phyloP scores from a whole-genome alignment of 2,888 invertebrate species.

The Scelioninae gen. 1 region DNA sequence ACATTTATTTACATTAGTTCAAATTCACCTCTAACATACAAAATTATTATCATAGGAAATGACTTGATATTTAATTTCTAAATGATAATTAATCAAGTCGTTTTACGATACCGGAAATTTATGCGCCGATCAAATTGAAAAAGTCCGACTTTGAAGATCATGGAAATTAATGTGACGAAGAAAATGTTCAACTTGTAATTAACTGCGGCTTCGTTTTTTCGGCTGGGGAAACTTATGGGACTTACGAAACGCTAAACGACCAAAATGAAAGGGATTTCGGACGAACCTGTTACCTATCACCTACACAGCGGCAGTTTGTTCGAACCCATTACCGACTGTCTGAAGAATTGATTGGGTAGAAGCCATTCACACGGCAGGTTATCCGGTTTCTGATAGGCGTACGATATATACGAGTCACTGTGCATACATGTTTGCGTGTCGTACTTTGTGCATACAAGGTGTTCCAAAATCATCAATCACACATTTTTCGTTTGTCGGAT shows the following conservation, averaged over 20 bases:
- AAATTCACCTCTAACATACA: no score
- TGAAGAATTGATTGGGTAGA: constrained; percentile 69
- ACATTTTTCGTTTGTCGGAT: constrained; percentile 23
- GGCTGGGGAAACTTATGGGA: constrained; percentile 22
- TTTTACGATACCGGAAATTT: constrained; percentile 24
- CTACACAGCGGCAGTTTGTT: constrained; percentile 70
- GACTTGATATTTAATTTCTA: no score
- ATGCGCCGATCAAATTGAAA: constrained; percentile 21
- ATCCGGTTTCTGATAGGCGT: constrained; percentile 70
- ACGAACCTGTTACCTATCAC: constrained; percentile 64
- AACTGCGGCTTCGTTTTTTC: constrained; percentile 17
- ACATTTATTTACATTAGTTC: no score
- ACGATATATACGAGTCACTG: constrained; percentile 64
- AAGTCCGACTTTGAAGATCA: not conserved
- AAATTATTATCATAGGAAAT: no score
- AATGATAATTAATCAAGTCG: constrained; percentile 25
- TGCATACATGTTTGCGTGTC: constrained; percentile 50
- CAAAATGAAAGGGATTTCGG: constrained; percentile 55
- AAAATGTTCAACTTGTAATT: constrained; percentile 40
- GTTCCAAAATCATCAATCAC: constrained; percentile 41
- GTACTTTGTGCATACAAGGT: constrained; percentile 53
- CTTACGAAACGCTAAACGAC: constrained; percentile 55
- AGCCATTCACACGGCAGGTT: constrained; percentile 69
- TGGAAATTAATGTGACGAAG: constrained; percentile 40
- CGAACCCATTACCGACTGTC: constrained; percentile 69